Base-by-base conservation (phyloP, 2,797 vertebrate genomes). In the Myotis findleyi region DNA sequence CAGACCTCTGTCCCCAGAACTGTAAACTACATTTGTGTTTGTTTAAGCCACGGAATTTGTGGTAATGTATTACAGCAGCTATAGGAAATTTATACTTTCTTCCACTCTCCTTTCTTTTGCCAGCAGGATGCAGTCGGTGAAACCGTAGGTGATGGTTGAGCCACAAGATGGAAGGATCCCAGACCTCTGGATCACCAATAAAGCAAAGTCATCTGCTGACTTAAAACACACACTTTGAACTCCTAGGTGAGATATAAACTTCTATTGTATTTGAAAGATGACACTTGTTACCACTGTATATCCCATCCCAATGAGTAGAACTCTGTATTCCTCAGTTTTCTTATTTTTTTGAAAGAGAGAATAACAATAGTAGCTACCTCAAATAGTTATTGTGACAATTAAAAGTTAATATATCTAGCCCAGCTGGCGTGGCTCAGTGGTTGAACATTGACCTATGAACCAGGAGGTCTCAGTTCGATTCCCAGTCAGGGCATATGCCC, bases 341-440 rank as follows among this genome's bases (percentile, higher is more conserved):
- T 81, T 92, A n/a, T 30, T 85, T 59, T 59, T 59, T 62, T 49
- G 3, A 27, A 64, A 62, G 36, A 27, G 71, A 55, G 23, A 27
- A 51, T 44, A 82, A 33, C n/a, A 75, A 44, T 44, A 83, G 36
- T 76, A 83, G 16, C 38, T 81, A 81, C 21, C 9, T 86, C 16
- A 66, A 77, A 75, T 71, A 83, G 41, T 79, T 81, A 57, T 30
- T 68, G 5, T 90, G 30, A 87, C 82, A 87, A 83, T 82, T 87
- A 93, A 81, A 6, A 51, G 68, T 81, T 77, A 79, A 64, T 68
- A 4, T 85, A 68, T 59, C n/a, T 83, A 57, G 27, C 59, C 30
- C n/a, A 18, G 16, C 62, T n/a, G 30, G 62, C 16, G 3, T 66
- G 30, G 30, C 30, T 66, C 30, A 66, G 30, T 8, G n/a, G 30